Base-by-base conservation (phyloP, 2,113 vertebrate genomes). In the Todiramphus chloris region DNA sequence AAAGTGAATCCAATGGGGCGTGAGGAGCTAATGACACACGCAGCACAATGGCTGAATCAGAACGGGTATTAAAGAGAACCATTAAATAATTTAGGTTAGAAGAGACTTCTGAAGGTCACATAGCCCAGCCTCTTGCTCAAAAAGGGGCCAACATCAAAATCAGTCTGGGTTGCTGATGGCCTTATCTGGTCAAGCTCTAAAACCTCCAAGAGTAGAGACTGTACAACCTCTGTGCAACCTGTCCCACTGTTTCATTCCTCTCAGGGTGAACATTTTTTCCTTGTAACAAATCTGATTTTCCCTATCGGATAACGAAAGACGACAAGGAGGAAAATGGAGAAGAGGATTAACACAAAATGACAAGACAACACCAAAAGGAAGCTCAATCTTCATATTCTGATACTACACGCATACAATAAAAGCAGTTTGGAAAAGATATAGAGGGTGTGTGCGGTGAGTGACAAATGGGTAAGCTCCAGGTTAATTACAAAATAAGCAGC, bases 401-500 rank as follows among this genome's bases (percentile, higher is more conserved):
- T 41, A n/a, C 35, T 66, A 70, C 89, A 75, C 1, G 5, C 48
- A 68, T 12, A 77, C 25, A 56, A 56, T 11, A 37, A 28, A 90
- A 89, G 69, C 43, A 62, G 30, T 12, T 12, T 60, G 39, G 69
- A 89, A 76, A 85, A 83, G 77, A 19, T 41, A 28, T 9, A 53
- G 69, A 92, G 35, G 31, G 31, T 11, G 25, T 62, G 70, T 46
- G 68, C 1, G 0, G 62, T 59, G 72, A 72, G 88, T 64, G 27
- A 87, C 39, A 87, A 81, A 78, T 5, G 41, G 13, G 70, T 46
- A 72, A 82, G 51, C 33, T 92, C 31, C 89, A 83, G 86, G 86
- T 91, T 90, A 83, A 72, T 48, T 13, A 92, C 48, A 85, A 93
- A 89, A 76, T 19, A 91, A 95, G 87, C 69, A 96, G 48, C n/a